phyloP scores from a whole-genome alignment of 2,113 vertebrate species.

The Podarcis cretensis region DNA sequence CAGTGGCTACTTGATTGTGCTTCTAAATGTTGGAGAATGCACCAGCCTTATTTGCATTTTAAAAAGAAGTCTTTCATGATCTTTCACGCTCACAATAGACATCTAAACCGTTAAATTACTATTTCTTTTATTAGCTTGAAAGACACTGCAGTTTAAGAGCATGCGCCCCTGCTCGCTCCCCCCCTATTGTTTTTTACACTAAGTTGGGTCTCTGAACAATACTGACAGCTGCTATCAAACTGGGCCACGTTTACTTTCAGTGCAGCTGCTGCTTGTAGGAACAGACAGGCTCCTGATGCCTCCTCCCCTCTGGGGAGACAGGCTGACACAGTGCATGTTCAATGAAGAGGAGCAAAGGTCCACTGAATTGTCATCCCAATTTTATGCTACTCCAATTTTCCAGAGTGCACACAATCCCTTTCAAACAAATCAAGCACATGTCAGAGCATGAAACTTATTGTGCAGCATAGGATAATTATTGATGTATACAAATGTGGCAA shows the following conservation, averaged over 20 bases:
- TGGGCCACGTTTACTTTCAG: constrained; percentile 69
- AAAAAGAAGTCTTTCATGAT: constrained; percentile 71
- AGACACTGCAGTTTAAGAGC: constrained; percentile 75
- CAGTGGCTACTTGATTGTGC: constrained; percentile 45
- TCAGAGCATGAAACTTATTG: constrained; percentile 85
- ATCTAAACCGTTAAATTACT: constrained; percentile 80
- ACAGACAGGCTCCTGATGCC: constrained; percentile 75
- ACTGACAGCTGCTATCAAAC: constrained; percentile 94
- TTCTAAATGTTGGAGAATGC: constrained; percentile 61
- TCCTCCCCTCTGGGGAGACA: constrained; percentile 78
- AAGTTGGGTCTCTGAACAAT: constrained; percentile 87
- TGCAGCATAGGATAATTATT: constrained; percentile 82
- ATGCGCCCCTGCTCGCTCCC: constrained; percentile 41
- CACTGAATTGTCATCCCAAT: constrained; percentile 80
- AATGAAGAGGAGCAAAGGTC: constrained; percentile 78
- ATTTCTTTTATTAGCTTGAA: constrained; percentile 81
- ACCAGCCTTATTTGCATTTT: constrained; percentile 68
- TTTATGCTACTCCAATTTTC: constrained; percentile 84
- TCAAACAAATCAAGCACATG: constrained; percentile 87
- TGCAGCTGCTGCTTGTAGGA: constrained; percentile 80
- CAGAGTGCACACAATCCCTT: constrained; percentile 79
- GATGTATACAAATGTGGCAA: constrained; percentile 68
- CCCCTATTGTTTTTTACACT: constrained; percentile 77
- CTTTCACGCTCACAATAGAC: constrained; percentile 78
- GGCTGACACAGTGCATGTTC: constrained; percentile 77